A percentile compares a stretch with the other conserved stretches of the same genome.
These are phyloP conservation scores for Mylabris phalerata DNA, from an alignment of 1,140 invertebrate genomes.

Conservation along the genomic window DNA sequence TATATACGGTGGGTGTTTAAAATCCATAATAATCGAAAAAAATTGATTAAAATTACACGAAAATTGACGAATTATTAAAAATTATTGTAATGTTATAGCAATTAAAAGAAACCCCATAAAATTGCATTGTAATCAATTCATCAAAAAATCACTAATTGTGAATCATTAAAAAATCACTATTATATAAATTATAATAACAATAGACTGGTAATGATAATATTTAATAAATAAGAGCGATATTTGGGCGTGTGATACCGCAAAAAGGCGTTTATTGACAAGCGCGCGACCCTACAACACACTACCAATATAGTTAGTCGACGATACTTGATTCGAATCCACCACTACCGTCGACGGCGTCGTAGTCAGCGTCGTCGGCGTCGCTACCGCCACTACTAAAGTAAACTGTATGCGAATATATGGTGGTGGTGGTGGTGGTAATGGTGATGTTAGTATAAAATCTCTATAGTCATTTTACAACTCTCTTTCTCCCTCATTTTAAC, in stretches of 20 bases:
- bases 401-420: conserved; percentile 3
- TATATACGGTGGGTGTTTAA: conserved; percentile 27
- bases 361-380: no score
- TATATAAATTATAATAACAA: no score
- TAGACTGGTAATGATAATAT: no score
- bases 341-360: background rate
- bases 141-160: conserved; percentile 25
- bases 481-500: background rate
- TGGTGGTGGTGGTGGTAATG: conserved; percentile 10
- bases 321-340: conserved; percentile 32
- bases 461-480: conserved; percentile 8
- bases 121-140: no score
- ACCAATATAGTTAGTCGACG: conserved; percentile 16
- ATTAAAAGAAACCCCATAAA: no score
- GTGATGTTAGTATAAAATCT: conserved; percentile 1
- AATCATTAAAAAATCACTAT: no score
- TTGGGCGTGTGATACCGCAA: conserved; percentile 31
- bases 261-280: conserved; percentile 39
- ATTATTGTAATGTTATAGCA: no score
- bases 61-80: no score
- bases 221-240: conserved; percentile 3
- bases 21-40: conserved; percentile 22
- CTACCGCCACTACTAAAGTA: background rate
- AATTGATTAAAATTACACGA: no score
- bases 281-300: conserved; percentile 21